Base-by-base conservation (phyloP, 2,888 invertebrate genomes). In the Chaitophorus viminalis region DNA sequence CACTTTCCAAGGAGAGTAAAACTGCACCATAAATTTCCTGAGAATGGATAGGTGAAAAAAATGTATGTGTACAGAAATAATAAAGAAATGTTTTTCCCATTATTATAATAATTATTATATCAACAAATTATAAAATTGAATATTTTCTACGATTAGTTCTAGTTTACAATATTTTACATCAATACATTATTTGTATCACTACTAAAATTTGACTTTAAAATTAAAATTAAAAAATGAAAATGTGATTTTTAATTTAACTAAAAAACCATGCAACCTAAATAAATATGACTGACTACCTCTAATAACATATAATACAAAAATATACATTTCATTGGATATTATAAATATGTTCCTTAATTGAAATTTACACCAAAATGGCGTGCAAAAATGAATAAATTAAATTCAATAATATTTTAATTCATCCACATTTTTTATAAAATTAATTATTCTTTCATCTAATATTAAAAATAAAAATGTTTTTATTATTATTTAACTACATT, bases 1-100 rank as follows among this genome's bases (percentile, higher is more conserved):
- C 93, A 96, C 95, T 92, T 96, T 95, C 97, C 97, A 97, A 93
- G 96, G 97, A 92, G 95, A 96, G 94, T 95, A 95, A 94, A 95
- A 95, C 92, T 94, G 86, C 77, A 86, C 86, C 86, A 86, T 78
- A 86, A 78, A 86, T 70, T 86, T 86, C 78, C 70, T 78, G 78
- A 85, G 85, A 85, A 77, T 68, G 77, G 77, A 77, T 77, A 85
- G 77, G 85, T 77, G 85, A 85, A 85, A 83, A 77, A 85, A 78
- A 86, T 70, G 3, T 86, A 54, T 85, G 77, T 39, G 33, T 52
- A 77, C 65, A 85, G 76, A 85, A 85, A 85, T 77, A 84, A 84
- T 76, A 8, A 33, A 84, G 65, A 76, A 65, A 65, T 65, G 68
- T 39, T 83, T 74, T 60, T 83, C 29, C 54, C 54, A 82, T 54